Percentiles rank a stretch among this genome's conserved stretches.
These are phyloP conservation scores for Silvanus unidentatus DNA, from an alignment of 2,888 invertebrate genomes.

Conservation along the genomic window DNA sequence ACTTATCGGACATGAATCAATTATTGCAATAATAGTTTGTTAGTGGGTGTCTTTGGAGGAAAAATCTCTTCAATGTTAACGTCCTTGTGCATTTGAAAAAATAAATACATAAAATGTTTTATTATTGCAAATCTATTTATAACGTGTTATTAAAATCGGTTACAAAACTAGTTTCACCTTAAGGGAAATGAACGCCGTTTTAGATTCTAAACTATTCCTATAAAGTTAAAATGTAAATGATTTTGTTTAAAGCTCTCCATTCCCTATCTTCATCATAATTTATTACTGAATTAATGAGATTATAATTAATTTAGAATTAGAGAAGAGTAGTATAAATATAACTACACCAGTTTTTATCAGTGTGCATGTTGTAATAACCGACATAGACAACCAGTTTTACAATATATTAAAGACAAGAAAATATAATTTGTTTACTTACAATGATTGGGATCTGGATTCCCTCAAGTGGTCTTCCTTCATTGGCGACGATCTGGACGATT, in stretches of 20 bases:
- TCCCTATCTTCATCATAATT: no score
- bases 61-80: not conserved
- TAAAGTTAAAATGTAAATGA: conserved; percentile 15
- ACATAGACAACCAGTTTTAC: no score
- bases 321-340: no score
- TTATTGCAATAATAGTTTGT: no score
- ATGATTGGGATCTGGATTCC: conserved; percentile 32
- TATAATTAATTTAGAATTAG: no score
- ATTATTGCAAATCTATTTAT: conserved; percentile 6
- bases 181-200: conserved; percentile 2
- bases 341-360: no score
- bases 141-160: conserved; percentile 4
- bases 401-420: not conserved
- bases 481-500: conserved; percentile 28
- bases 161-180: conserved; percentile 3
- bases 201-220: conserved; percentile 2
- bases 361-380: no score
- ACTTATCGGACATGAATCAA: no score
- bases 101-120: conserved; percentile 3
- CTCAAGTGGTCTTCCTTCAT: conserved; percentile 28
- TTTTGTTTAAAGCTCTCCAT: no score
- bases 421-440: conserved; percentile 38
- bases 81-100: conserved; percentile 6
- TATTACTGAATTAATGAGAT: no score
- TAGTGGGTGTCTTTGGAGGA: no score